Evolutionary conservation across 2,888 invertebrate genomes (phyloP).

Genomic region (Acanthopleura granulata): DNA sequence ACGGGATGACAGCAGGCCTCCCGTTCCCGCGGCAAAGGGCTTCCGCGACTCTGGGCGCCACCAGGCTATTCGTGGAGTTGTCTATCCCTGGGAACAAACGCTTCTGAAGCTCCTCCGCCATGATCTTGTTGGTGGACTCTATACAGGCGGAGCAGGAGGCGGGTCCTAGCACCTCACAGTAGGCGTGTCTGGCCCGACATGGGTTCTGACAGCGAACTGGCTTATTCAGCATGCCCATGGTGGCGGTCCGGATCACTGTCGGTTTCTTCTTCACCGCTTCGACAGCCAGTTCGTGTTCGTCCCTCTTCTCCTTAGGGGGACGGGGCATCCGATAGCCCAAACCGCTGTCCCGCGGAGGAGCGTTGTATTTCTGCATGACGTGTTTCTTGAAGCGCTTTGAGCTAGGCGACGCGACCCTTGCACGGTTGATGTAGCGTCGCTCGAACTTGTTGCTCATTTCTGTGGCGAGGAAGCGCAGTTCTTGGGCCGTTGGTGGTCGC

Average conservation of each 20-base stretch:
- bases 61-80: slow-evolving; percentile 29
- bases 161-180: slow-evolving; percentile 54
- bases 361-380: slow-evolving; percentile 47
- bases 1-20: not conserved
- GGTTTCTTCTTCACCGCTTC: slow-evolving; percentile 41
- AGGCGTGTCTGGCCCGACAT: slow-evolving; percentile 33
- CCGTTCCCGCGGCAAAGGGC: not conserved
- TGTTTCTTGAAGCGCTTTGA: slow-evolving; percentile 43
- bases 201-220: slow-evolving; percentile 34
- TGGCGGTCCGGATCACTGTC: slow-evolving; percentile 36
- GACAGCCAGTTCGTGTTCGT: slow-evolving; percentile 35
- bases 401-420: slow-evolving; percentile 36
- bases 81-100: slow-evolving; percentile 49
- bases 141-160: slow-evolving; percentile 51
- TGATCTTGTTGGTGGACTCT: slow-evolving; percentile 49
- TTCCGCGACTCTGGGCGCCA: slow-evolving; percentile 15
- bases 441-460: slow-evolving; percentile 31
- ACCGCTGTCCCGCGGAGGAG: slow-evolving; percentile 30
- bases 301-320: slow-evolving; percentile 38
- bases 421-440: slow-evolving; percentile 46
- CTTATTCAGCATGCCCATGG: slow-evolving; percentile 37
- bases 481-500: too few relatives aligned
- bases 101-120: slow-evolving; percentile 50
- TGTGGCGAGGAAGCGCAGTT: too few relatives aligned
- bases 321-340: slow-evolving; percentile 51